phyloP scores from a whole-genome alignment of 2,113 vertebrate species.

The Dasyprocta punctata region DNA sequence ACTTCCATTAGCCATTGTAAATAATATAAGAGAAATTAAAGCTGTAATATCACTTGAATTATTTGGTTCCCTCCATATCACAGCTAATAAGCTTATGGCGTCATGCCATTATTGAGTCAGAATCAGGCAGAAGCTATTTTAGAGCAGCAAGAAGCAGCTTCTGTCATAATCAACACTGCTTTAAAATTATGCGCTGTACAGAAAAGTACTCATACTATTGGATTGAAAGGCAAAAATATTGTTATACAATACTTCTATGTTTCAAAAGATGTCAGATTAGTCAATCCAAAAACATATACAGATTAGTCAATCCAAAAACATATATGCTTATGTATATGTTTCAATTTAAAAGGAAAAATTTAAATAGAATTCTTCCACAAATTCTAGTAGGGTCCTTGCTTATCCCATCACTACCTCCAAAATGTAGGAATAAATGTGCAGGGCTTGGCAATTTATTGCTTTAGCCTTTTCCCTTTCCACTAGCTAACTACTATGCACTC shows the following conservation, averaged over 20 bases:
- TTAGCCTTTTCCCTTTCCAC: background rate
- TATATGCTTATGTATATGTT: background rate
- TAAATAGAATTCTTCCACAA: background rate
- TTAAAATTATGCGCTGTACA: background rate
- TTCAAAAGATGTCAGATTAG: background rate
- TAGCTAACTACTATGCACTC: background rate
- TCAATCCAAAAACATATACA: background rate
- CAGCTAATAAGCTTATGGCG: constrained; percentile 37
- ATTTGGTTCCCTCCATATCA: background rate
- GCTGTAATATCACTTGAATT: background rate
- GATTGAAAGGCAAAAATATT: background rate
- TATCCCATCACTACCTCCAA: background rate
- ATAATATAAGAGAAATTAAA: constrained; percentile 53
- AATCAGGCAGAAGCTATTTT: constrained; percentile 42
- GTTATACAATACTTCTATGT: background rate
- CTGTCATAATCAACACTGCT: background rate
- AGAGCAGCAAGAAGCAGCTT: background rate
- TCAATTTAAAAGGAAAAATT: background rate
- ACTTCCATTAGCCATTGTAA: background rate
- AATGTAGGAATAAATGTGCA: background rate
- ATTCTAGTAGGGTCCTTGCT: background rate
- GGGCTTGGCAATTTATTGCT: background rate
- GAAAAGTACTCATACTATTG: background rate
- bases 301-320: background rate
- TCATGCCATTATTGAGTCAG: constrained; percentile 48